These are phyloP conservation scores for Sebastes wilsoni DNA, from an alignment of 2,797 vertebrate species.

Conservation along the genomic window DNA sequence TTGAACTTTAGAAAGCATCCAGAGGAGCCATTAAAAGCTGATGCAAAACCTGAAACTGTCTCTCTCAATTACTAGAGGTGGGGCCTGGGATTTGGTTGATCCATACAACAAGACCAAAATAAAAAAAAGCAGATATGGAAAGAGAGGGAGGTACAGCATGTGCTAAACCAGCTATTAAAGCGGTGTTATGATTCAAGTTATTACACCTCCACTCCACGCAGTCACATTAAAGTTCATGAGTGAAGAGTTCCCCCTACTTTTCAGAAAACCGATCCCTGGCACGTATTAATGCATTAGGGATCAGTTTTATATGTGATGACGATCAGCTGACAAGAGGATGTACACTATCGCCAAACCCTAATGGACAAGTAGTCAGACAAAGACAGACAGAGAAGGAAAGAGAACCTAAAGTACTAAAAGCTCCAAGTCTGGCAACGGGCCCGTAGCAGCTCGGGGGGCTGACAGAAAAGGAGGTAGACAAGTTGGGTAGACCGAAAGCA, in stretches of 20 bases:
- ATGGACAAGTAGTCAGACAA: constrained; percentile 32
- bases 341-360: constrained; percentile 11
- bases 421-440: constrained; percentile 47
- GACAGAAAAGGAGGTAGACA: constrained; percentile 71
- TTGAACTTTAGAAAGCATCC: constrained; percentile 6
- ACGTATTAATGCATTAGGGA: not conserved
- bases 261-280: not conserved
- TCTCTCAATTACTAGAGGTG: not conserved
- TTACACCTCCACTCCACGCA: not conserved
- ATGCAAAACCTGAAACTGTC: constrained; percentile 7
- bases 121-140: not conserved
- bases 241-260: not conserved
- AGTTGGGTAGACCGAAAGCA: constrained; percentile 71
- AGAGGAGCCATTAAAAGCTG: constrained; percentile 11
- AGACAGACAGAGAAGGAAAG: constrained; percentile 29
- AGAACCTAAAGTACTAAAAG: constrained; percentile 47
- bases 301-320: constrained; percentile 14
- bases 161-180: not conserved
- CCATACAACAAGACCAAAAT: not conserved
- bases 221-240: not conserved
- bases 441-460: constrained; percentile 60
- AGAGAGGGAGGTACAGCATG: not conserved
- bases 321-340: constrained; percentile 17
- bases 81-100: not conserved
- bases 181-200: constrained; percentile 18